Percentiles rank a stretch among this genome's conserved stretches.
phyloP scores from a whole-genome alignment of 2,113 vertebrate genomes.

The Malurus cyaneus region DNA sequence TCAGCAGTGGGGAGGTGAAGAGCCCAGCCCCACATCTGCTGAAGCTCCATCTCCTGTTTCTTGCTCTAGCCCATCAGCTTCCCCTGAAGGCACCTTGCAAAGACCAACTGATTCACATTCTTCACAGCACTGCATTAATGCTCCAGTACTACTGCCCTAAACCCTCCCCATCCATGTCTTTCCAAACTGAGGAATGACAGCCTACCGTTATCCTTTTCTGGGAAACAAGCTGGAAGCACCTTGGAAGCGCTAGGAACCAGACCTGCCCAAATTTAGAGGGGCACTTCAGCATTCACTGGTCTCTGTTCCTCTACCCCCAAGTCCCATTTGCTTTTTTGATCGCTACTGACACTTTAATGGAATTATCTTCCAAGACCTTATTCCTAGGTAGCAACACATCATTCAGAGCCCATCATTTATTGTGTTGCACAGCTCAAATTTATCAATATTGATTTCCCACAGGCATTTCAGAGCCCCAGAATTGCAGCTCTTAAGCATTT shows the following conservation, averaged over 20 bases:
- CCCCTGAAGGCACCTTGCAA: fast-evolving
- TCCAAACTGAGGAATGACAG: background rate
- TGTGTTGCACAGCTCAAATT: background rate
- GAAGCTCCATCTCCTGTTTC: background rate
- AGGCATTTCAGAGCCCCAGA: background rate
- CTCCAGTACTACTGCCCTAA: background rate
- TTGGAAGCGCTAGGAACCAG: background rate
- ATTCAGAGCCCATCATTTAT: background rate
- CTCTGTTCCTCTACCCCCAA: background rate
- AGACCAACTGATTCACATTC: background rate
- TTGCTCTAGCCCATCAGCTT: background rate
- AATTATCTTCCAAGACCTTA: background rate
- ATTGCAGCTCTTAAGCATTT: background rate
- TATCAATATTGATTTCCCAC: background rate
- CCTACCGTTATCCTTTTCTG: background rate
- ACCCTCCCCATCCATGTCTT: background rate
- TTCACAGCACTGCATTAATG: background rate
- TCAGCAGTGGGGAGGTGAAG: background rate
- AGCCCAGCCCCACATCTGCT: fast-evolving
- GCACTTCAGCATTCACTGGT: fast-evolving
- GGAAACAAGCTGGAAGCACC: background rate
- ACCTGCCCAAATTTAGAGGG: background rate
- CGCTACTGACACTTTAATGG: background rate
- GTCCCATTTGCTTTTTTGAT: background rate
- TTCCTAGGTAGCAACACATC: background rate